Percentiles rank a stretch among this genome's conserved stretches.
These are phyloP conservation scores for Nibea coibor DNA, from an alignment of 2,113 vertebrate genomes.

Conservation along the genomic window DNA sequence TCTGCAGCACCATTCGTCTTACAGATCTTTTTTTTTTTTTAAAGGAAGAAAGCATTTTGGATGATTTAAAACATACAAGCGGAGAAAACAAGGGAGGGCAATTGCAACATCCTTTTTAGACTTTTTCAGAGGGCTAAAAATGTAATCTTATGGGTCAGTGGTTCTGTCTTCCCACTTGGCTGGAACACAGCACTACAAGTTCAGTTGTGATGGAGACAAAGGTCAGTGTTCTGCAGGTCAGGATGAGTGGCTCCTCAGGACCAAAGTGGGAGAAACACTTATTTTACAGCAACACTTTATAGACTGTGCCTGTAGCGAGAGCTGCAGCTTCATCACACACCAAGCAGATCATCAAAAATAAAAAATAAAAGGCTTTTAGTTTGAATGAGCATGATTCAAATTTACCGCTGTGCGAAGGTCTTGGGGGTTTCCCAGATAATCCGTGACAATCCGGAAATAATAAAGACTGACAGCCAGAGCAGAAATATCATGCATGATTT, in stretches of 20 bases:
- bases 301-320: background rate
- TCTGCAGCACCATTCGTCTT: background rate
- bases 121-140: slow-evolving; percentile 40
- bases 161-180: slow-evolving; percentile 9
- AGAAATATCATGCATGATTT: slow-evolving; percentile 47
- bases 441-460: slow-evolving; percentile 62
- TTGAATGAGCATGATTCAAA: slow-evolving; percentile 39
- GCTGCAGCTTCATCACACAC: slow-evolving; percentile 29
- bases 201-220: slow-evolving; percentile 46
- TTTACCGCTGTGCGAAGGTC: slow-evolving; percentile 44
- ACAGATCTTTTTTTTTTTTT: background rate
- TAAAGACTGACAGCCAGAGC: slow-evolving; percentile 54
- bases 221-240: slow-evolving; percentile 43
- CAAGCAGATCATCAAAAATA: slow-evolving; percentile 16
- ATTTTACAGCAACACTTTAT: slow-evolving; percentile 6
- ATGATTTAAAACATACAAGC: slow-evolving; percentile 21
- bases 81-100: background rate
- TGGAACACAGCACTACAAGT: slow-evolving; percentile 28
- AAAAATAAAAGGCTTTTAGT: slow-evolving; percentile 34
- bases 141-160: slow-evolving; percentile 29
- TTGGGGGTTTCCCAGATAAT: slow-evolving; percentile 66
- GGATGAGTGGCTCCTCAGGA: background rate
- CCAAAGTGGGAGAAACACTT: background rate
- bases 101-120: slow-evolving; percentile 12
- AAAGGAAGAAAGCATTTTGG: background rate